phyloP scores from a whole-genome alignment of 2,113 vertebrate genomes.

The Bubo blakistoni region DNA sequence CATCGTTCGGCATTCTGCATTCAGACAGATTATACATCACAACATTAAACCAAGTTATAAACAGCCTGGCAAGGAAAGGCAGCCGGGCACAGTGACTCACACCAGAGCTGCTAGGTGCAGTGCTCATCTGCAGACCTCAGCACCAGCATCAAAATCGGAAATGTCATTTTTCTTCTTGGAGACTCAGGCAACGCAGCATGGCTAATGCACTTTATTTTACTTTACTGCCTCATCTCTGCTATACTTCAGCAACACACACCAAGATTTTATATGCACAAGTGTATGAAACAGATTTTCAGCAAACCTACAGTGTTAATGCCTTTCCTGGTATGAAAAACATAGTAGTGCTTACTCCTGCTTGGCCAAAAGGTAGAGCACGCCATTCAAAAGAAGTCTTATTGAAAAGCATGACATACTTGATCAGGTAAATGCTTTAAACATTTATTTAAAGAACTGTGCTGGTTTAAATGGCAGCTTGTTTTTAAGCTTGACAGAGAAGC shows the following conservation, averaged over 20 bases:
- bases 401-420: neutral
- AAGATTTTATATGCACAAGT: accelerated
- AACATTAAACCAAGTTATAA: neutral
- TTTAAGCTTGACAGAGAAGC: neutral
- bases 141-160: neutral
- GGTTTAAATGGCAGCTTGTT: neutral
- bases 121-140: neutral
- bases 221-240: neutral
- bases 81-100: neutral
- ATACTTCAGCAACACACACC: neutral
- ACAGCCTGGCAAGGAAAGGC: neutral
- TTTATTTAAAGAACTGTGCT: neutral
- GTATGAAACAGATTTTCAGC: neutral
- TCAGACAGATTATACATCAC: neutral
- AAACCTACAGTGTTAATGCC: neutral
- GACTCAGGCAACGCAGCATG: neutral
- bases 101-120: neutral
- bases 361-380: neutral
- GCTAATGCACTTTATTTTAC: neutral
- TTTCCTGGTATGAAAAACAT: neutral
- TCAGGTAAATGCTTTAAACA: neutral
- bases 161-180: neutral
- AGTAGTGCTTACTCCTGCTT: neutral
- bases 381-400: neutral
- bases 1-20: neutral